Base-by-base conservation (phyloP, 2,888 invertebrate species). In the Timema podura region DNA sequence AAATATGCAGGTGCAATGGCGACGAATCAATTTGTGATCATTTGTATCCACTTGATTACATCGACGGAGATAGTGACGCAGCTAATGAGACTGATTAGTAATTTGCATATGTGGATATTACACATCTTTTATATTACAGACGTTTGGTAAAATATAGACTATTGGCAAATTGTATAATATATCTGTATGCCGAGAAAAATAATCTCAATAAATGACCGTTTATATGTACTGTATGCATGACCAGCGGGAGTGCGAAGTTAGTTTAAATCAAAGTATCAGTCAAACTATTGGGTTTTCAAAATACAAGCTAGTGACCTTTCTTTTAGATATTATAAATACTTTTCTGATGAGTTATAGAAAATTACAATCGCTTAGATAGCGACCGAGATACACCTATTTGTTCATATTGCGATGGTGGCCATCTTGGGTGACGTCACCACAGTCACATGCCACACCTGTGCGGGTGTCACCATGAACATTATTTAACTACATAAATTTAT, bases 31-130 rank as follows among this genome's bases (percentile, higher is more conserved):
- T 61, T 61, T 30, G 61, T 11, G 61, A 61, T 61, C 30, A 11
- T 15, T 11, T 61, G 30, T 61, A 61, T 61, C 30, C 61, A 30
- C 16, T 45, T 61, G 6, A 30, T 61, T 61, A 61, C 61, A 61
- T 61, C 30, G 30, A 61, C 45, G 61, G 61, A n/a, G 61, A 30
- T 61, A 30, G 61, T 61, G 61, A 61, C 45, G 30, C 6, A 61
- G 11, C 61, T 61, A 45, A 61, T 11, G 61, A 61, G 6, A 61
- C 30, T n/a, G 16, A 61, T 61, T 61, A 8, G 15, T 7, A 30
- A 61, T 61, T 2, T 61, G 61, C 11, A 30, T 61, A 10, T 61
- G 30, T 49, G 61, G n/a, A n/a, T 16, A 61, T 44, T 44, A 30
- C 61, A 61, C 45, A 61, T 6, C 1, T 61, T 61, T 61, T 61